Percentiles rank a stretch among this genome's conserved stretches.
phyloP scores from a whole-genome alignment of 2,797 vertebrate species.

The Lindbergichthys nudifrons region DNA sequence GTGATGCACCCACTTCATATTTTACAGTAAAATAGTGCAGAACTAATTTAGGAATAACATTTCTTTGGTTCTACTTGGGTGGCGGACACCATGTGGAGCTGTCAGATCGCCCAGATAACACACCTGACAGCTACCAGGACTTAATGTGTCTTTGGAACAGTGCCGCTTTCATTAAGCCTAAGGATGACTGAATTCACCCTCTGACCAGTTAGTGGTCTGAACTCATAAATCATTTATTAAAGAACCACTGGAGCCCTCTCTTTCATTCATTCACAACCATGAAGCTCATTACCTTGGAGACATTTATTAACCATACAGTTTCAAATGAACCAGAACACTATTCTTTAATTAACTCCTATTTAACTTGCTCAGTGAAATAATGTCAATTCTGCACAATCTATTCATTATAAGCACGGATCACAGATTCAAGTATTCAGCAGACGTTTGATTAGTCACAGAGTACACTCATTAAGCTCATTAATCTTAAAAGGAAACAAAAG shows the following conservation, averaged over 20 bases:
- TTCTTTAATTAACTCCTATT: not conserved
- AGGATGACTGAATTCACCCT: slow-evolving; percentile 17
- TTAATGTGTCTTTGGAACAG: slow-evolving; percentile 16
- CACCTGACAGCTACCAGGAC: slow-evolving; percentile 38
- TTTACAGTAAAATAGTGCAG: not conserved
- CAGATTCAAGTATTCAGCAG: not conserved
- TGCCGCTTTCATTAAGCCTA: slow-evolving; percentile 28
- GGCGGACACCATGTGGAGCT: slow-evolving; percentile 9
- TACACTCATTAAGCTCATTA: not conserved
- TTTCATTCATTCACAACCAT: slow-evolving; percentile 6
- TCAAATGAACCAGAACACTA: not conserved
- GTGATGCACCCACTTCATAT: not conserved
- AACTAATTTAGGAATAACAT: not conserved
- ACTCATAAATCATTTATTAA: slow-evolving; percentile 39
- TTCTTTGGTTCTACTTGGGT: not conserved
- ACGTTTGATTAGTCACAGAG: not conserved
- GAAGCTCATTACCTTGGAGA: not conserved
- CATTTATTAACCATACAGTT: not conserved
- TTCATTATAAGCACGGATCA: not conserved
- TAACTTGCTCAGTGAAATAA: too few species aligned
- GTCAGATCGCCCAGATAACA: slow-evolving; percentile 10
- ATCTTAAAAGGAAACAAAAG: slow-evolving; percentile 8
- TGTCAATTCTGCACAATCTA: not conserved
- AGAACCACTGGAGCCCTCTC: not conserved
- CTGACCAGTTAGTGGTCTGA: slow-evolving; percentile 11